These are phyloP conservation scores for Proteles cristata DNA, from an alignment of 2,113 vertebrate genomes.

Conservation along the genomic window DNA sequence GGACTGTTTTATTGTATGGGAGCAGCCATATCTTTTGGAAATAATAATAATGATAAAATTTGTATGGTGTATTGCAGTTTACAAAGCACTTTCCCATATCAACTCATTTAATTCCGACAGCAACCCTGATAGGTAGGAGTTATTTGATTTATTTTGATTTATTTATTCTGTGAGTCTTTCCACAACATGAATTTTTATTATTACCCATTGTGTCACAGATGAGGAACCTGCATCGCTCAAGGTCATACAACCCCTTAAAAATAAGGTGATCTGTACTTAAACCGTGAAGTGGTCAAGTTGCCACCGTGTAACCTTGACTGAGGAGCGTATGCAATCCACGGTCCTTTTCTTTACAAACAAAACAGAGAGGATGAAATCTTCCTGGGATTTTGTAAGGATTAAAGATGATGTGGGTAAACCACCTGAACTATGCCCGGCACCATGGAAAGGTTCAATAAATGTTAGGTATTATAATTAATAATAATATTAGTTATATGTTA, in stretches of 20 bases:
- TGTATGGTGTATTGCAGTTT: slow-evolving; percentile 40
- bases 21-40: slow-evolving; percentile 53
- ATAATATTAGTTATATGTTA: not conserved
- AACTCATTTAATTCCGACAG: slow-evolving; percentile 46
- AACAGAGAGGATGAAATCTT: not conserved
- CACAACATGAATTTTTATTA: slow-evolving; percentile 69
- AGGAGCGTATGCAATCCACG: not conserved
- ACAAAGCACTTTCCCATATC: slow-evolving; percentile 67
- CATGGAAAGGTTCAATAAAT: not conserved
- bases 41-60: slow-evolving; percentile 68
- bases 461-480: not conserved
- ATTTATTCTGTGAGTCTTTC: slow-evolving; percentile 62
- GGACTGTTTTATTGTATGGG: slow-evolving; percentile 57
- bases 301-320: not conserved
- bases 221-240: slow-evolving; percentile 44
- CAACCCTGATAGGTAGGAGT: slow-evolving; percentile 34
- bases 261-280: not conserved
- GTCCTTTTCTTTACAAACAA: not conserved
- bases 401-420: not conserved
- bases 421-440: not conserved
- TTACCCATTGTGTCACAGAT: slow-evolving; percentile 27
- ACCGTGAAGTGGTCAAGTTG: not conserved
- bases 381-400: not conserved
- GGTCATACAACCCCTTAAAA: slow-evolving; percentile 44
- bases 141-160: slow-evolving; percentile 69